phyloP scores from a whole-genome alignment of 1,140 invertebrate species.

The Chlorops oryzae region DNA sequence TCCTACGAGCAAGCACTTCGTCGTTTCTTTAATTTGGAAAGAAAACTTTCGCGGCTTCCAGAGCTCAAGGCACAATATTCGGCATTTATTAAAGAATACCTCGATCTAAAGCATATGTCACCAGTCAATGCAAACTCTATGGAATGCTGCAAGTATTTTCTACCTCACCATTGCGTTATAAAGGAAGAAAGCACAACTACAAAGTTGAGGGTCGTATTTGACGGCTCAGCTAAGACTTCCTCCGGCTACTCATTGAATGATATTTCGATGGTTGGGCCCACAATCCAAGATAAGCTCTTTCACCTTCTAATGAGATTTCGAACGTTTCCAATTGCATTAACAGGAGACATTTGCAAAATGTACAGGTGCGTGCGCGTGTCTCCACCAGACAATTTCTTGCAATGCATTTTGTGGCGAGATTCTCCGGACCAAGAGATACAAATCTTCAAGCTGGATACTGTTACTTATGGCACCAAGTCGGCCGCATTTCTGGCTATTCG shows the following conservation, averaged over 20 bases:
- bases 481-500: constrained; percentile 11
- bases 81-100: constrained; percentile 2
- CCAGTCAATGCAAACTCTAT: neutral
- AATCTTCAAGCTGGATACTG: constrained; percentile 20
- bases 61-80: neutral
- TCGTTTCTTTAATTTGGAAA: neutral
- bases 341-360: constrained; percentile 19
- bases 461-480: constrained; percentile 33
- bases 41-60: neutral
- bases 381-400: constrained; percentile 6
- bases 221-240: constrained; percentile 11
- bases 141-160: constrained; percentile 5
- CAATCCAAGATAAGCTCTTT: constrained; percentile 23
- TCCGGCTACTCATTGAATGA: constrained; percentile 20
- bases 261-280: constrained; percentile 13
- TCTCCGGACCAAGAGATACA: neutral
- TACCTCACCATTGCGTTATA: constrained; percentile 17
- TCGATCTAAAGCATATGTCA: constrained; percentile 4
- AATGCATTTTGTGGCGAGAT: constrained; percentile 10
- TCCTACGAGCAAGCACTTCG: constrained; percentile 1
- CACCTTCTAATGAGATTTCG: constrained; percentile 44
- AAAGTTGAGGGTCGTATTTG: constrained; percentile 18
- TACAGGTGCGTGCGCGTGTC: constrained; percentile 14
- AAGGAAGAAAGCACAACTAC: constrained; percentile 19
- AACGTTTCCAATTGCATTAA: constrained; percentile 10